Base-by-base conservation (phyloP, 2,888 invertebrate species). In the Drosophila nigricruria region DNA sequence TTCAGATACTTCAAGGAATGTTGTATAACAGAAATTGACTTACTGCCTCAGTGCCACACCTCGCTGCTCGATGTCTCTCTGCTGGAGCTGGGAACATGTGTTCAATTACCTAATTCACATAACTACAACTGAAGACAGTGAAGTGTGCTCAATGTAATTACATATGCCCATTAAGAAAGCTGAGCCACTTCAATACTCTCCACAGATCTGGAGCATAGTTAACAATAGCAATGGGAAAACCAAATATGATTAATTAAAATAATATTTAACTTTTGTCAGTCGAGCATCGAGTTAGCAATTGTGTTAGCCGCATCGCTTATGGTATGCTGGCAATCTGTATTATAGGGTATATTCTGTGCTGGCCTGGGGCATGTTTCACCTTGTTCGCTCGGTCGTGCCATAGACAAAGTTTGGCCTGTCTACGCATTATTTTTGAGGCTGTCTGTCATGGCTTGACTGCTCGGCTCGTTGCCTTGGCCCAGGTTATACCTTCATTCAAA, bases 401-500 rank as follows among this genome's bases (percentile, higher is more conserved):
- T 49, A 56, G 34, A 60, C 43, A 32, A 43, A 52, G 53, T 52
- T 61, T 50, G 70, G 59, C 74, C 54, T 50, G 49, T 50, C 49
- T 74, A 27, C 23, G 58, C 68, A 58, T 71, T 67, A 68, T 53
- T 74, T 57, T 34, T 30, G 23, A n/a, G 34, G 45, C 60, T 59
- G 52, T 38, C 45, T 60, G 49, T 16, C 32, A 60, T 25, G 27
- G 38, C 32, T 34, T 30, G 30, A n/a, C 43, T n/a, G 27, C 25
- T 50, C 27, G 43, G n/a, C 54, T 40, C 9, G 34, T 54, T 32
- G 32, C 38, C 20, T 20, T 45, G 5, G 42, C 36, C 10, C 58
- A 60, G 40, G 50, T 34, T 23, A 23, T 54, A 45, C 27, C 54
- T 59, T 36, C 69, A 68, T 81, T 71, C 74, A 70, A 79, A 78